Evolutionary conservation across 1,140 invertebrate genomes (phyloP).

Genomic region (Onthophagus taurus): DNA sequence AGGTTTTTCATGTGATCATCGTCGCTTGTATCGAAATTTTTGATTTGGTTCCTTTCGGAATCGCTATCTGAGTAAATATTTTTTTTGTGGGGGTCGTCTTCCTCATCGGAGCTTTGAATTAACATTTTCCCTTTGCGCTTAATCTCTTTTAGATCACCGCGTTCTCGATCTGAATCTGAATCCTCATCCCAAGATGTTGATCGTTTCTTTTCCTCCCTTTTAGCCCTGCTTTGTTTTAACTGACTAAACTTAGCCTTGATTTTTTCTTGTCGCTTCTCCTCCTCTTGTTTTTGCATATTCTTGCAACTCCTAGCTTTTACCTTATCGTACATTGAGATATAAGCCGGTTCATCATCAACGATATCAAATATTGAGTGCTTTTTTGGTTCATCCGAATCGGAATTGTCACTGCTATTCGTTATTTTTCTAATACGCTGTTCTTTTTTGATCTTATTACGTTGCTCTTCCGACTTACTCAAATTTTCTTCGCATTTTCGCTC

Average conservation of each 20-base stretch:
- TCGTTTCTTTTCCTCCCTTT: constrained; percentile 76
- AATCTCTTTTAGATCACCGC: constrained; percentile 35
- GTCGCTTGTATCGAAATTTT: constrained; percentile 32
- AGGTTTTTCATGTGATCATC: constrained; percentile 33
- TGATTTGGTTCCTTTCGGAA: constrained; percentile 30
- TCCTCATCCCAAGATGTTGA: constrained; percentile 80
- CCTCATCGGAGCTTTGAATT: constrained; percentile 47
- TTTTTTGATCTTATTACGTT: constrained; percentile 34
- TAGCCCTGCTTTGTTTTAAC: constrained; percentile 75
- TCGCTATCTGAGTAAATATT: constrained; percentile 43
- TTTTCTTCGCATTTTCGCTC: constrained; percentile 20
- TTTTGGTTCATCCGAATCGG: constrained; percentile 66
- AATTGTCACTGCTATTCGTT: constrained; percentile 49
- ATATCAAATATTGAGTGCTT: constrained; percentile 91
- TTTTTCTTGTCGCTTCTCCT: constrained; percentile 77
- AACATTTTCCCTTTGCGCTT: constrained; percentile 38
- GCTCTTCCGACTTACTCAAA: constrained; percentile 25
- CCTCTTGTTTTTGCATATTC: constrained; percentile 83
- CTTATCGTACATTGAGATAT: constrained; percentile 98
- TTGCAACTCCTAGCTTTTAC: constrained; percentile 91
- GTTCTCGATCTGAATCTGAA: constrained; percentile 50
- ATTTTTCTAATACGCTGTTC: constrained; percentile 42
- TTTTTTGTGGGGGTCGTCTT: constrained; percentile 31
- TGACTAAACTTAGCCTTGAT: constrained; percentile 84
- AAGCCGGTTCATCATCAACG: constrained; percentile 78